These are phyloP conservation scores for Selenia dentaria DNA, from an alignment of 2,888 invertebrate genomes.

Conservation along the genomic window DNA sequence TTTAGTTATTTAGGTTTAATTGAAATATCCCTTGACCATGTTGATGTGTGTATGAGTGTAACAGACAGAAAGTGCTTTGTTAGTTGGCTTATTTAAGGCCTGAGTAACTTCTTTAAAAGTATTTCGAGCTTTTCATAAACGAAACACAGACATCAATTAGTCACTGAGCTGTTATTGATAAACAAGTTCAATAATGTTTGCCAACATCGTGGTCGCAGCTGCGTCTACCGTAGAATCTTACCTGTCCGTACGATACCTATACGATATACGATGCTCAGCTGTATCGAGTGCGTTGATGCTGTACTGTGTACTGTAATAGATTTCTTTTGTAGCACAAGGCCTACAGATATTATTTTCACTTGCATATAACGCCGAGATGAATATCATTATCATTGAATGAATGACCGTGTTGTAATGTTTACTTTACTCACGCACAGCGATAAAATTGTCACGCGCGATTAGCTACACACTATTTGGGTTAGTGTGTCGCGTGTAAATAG, in stretches of 20 bases:
- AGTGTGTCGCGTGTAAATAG: constrained; percentile 51
- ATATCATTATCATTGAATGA: constrained; percentile 29
- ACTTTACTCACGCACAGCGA: constrained; percentile 55
- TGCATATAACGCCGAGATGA: constrained; percentile 1
- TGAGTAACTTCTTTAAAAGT: too few species aligned
- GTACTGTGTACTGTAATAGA: constrained; percentile 10
- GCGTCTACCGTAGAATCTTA: not conserved
- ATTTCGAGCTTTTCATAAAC: too few species aligned
- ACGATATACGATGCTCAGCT: too few species aligned
- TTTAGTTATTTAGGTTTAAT: too few species aligned
- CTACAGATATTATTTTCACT: constrained; percentile 9
- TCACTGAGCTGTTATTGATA: too few species aligned
- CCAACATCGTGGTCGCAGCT: constrained; percentile 16
- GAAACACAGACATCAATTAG: too few species aligned
- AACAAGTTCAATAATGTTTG: constrained; percentile 7
- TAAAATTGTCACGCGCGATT: constrained; percentile 69
- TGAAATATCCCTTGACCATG: too few species aligned
- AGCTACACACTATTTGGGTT: constrained; percentile 63
- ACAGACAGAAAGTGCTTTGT: too few species aligned
- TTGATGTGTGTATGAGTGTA: too few species aligned
- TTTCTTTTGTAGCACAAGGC: constrained; percentile 18
- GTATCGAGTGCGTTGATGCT: constrained; percentile 4
- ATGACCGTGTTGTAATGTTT: constrained; percentile 37
- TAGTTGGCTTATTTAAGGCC: too few species aligned
- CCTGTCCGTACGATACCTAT: not conserved